These are phyloP conservation scores for Rhingia campestris DNA, from an alignment of 2,888 invertebrate genomes.

Conservation along the genomic window DNA sequence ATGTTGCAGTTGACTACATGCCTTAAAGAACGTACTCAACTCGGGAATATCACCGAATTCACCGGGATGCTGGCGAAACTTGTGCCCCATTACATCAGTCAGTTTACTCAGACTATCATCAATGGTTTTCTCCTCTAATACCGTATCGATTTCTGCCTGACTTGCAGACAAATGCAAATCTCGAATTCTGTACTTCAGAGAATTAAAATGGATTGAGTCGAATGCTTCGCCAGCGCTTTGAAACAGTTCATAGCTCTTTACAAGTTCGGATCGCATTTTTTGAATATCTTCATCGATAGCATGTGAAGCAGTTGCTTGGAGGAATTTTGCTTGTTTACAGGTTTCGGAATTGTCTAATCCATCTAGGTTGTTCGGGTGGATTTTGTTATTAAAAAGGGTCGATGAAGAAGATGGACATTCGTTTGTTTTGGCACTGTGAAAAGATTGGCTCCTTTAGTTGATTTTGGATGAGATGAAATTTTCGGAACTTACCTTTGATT, in stretches of 20 bases:
- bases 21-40: conserved; percentile 79
- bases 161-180: conserved; percentile 78
- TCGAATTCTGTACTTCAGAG: conserved; percentile 78
- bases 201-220: conserved; percentile 78
- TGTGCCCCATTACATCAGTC: conserved; percentile 77
- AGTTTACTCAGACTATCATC: conserved; percentile 77
- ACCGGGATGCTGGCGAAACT: conserved; percentile 79
- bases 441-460: neutral
- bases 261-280: conserved; percentile 78
- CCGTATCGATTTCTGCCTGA: conserved; percentile 71
- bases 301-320: conserved; percentile 73
- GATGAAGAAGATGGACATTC: neutral
- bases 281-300: conserved; percentile 78
- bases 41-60: conserved; percentile 81
- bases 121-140: conserved; percentile 75
- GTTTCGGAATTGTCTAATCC: conserved; percentile 15
- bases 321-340: conserved; percentile 48
- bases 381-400: neutral
- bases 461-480: neutral
- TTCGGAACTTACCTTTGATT: conserved; percentile 18
- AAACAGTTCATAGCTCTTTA: conserved; percentile 79
- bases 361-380: neutral
- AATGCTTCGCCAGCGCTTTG: conserved; percentile 79
- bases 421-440: neutral
- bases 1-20: conserved; percentile 79